Evolutionary conservation across 2,113 vertebrate species (phyloP).

Genomic region (Channa maculata): DNA sequence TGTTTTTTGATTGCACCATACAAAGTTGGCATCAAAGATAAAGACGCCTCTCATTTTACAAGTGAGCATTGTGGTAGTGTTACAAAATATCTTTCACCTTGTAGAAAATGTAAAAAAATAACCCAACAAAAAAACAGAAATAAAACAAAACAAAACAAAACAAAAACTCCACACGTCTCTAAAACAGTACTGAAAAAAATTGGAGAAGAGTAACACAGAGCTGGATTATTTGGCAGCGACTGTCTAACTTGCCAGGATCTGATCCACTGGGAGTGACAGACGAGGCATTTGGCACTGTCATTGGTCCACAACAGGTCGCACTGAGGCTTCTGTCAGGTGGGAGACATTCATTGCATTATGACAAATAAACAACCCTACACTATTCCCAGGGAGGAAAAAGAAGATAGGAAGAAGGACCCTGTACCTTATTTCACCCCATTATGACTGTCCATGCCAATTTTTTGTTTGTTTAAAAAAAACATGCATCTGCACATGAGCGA

Average conservation of each 20-base stretch:
- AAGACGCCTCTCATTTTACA: slow-evolving; percentile 45
- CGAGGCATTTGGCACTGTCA: slow-evolving; percentile 72
- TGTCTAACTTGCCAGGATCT: slow-evolving; percentile 65
- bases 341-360: slow-evolving; percentile 61
- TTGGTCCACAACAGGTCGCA: slow-evolving; percentile 73
- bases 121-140: not conserved
- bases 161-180: slow-evolving; percentile 39
- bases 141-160: slow-evolving; percentile 12
- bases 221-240: slow-evolving; percentile 70
- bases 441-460: slow-evolving; percentile 22
- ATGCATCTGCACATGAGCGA: slow-evolving; percentile 9
- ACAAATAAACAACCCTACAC: slow-evolving; percentile 68
- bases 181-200: slow-evolving; percentile 33
- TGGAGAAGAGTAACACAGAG: slow-evolving; percentile 42
- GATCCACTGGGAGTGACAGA: slow-evolving; percentile 69
- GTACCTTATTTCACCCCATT: slow-evolving; percentile 52
- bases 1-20: slow-evolving; percentile 69
- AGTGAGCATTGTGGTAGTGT: slow-evolving; percentile 39
- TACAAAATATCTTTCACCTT: slow-evolving; percentile 57
- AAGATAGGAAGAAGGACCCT: slow-evolving; percentile 54
- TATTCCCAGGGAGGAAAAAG: slow-evolving; percentile 60
- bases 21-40: slow-evolving; percentile 50
- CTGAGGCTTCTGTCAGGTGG: slow-evolving; percentile 68
- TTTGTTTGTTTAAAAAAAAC: slow-evolving; percentile 25
- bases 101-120: slow-evolving; percentile 45